Evolutionary conservation across 1,140 invertebrate species (phyloP).

Genomic region (Acyrthosiphon pisum): DNA sequence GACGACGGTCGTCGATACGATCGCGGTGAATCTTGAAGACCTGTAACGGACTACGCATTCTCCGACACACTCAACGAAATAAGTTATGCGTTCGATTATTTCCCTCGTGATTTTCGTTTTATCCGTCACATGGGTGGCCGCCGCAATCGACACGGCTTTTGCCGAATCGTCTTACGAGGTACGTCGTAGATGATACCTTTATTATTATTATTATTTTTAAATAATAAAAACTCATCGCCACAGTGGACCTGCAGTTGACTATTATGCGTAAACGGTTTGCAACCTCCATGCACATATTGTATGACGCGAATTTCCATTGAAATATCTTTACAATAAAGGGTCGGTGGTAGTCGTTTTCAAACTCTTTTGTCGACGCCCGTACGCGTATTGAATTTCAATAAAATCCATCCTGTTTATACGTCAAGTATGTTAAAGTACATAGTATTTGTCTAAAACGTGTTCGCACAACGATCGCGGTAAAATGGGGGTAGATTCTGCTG

Average conservation of each 20-base stretch:
- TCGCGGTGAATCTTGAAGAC: background rate
- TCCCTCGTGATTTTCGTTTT: background rate
- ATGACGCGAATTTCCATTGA: background rate
- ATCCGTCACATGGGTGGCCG: background rate
- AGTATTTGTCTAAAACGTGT: constrained; percentile 15
- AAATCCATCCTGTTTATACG: background rate
- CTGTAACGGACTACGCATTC: background rate
- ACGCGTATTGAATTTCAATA: constrained; percentile 37
- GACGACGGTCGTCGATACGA: background rate
- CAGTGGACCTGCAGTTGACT: background rate
- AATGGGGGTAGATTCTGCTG: background rate
- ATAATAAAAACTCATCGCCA: background rate
- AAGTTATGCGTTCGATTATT: background rate
- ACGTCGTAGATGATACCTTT: background rate
- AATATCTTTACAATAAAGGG: background rate
- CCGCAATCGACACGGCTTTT: background rate
- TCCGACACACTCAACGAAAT: background rate
- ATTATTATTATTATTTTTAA: background rate
- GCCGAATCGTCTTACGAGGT: constrained; percentile 37
- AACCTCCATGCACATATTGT: background rate
- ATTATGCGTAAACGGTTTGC: background rate
- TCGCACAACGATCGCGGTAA: background rate
- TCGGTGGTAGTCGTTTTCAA: background rate
- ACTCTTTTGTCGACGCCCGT: background rate
- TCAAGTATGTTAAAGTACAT: background rate